phyloP scores from a whole-genome alignment of 2,113 vertebrate species.

The Limnothrissa miodon region DNA sequence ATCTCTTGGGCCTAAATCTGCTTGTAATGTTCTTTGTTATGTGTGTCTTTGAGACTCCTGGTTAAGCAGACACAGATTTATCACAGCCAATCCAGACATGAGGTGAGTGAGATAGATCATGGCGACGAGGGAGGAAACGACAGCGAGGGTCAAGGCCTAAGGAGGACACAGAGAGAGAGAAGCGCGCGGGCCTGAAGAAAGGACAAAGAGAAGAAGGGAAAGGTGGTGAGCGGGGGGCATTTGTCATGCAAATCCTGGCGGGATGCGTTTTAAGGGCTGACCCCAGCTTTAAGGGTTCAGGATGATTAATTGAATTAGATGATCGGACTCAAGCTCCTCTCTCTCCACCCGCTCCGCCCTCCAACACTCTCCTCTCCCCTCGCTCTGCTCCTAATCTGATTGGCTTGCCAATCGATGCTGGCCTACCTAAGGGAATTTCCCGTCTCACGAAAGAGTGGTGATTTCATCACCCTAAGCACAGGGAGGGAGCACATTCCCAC shows the following conservation, averaged over 20 bases:
- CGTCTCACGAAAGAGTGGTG: constrained; percentile 43
- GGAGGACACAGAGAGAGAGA: background rate
- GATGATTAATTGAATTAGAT: constrained; percentile 43
- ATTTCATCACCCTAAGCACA: constrained; percentile 49
- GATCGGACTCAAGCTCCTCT: background rate
- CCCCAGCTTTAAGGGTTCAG: constrained; percentile 22
- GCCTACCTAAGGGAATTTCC: constrained; percentile 47
- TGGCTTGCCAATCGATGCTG: constrained; percentile 46
- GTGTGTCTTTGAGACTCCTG: background rate
- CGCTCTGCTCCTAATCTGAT: constrained; percentile 41
- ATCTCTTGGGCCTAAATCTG: background rate
- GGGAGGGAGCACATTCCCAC: constrained; percentile 31
- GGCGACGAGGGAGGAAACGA: background rate
- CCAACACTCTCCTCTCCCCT: background rate
- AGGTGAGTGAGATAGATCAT: background rate
- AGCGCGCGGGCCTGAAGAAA: background rate
- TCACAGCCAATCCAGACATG: background rate
- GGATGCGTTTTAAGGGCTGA: constrained; percentile 28
- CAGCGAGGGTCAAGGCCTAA: background rate
- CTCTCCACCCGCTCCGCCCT: background rate
- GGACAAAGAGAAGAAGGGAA: background rate
- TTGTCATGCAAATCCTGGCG: constrained; percentile 37
- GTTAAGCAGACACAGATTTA: background rate
- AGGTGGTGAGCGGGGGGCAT: background rate
- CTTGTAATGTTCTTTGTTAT: background rate